Percentiles rank a stretch among this genome's conserved stretches.
These are phyloP conservation scores for Periparus ater DNA, from an alignment of 2,797 vertebrate genomes.

Conservation along the genomic window DNA sequence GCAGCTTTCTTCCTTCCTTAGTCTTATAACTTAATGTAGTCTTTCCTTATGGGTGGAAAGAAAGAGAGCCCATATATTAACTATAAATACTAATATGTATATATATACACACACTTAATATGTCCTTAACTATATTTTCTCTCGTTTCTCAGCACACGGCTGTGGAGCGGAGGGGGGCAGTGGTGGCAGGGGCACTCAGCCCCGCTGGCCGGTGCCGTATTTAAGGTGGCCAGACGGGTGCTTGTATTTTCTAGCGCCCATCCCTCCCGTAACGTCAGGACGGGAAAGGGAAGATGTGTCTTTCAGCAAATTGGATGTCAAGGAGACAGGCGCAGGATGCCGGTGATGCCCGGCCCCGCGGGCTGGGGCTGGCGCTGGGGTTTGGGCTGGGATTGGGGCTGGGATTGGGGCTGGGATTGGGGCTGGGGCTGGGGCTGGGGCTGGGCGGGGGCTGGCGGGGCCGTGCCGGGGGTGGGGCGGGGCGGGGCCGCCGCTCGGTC, in stretches of 20 bases:
- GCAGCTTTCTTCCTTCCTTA: background rate
- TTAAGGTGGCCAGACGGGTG: background rate
- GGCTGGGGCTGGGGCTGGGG: background rate
- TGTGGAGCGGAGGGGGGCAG: background rate
- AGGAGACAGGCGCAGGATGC: background rate
- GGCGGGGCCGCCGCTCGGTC: conserved; percentile 30
- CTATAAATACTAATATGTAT: background rate
- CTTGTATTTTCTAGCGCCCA: background rate
- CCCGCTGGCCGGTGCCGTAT: background rate
- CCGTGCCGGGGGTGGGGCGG: background rate
- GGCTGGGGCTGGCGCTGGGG: background rate
- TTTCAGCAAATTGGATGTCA: background rate
- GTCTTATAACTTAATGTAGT: background rate
- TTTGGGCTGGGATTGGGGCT: background rate
- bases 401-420: too few species aligned
- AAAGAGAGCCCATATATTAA: background rate
- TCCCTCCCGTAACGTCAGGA: background rate
- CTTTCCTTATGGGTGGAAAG: background rate
- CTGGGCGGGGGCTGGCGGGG: conserved; percentile 20
- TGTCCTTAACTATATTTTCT: background rate
- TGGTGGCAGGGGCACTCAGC: background rate
- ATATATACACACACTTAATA: too few species aligned
- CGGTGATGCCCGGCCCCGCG: background rate
- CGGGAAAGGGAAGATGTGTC: background rate
- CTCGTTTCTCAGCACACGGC: background rate